These are phyloP conservation scores for Tenthredo scrophulariae DNA, from an alignment of 2,888 invertebrate genomes.

Conservation along the genomic window DNA sequence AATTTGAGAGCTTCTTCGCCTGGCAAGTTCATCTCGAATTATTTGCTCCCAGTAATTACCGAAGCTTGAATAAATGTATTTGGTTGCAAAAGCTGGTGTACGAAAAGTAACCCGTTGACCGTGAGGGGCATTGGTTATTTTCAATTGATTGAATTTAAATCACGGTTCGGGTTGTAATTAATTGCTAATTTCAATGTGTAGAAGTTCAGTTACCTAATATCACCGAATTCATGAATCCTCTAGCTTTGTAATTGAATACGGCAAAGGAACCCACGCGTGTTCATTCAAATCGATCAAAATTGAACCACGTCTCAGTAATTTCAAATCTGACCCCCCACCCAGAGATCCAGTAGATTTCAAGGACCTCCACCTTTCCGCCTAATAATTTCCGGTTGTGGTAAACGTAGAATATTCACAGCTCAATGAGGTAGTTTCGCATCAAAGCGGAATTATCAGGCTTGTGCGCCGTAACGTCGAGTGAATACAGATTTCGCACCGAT, in stretches of 20 bases:
- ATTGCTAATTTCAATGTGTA: slow-evolving; percentile 5
- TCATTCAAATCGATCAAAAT: slow-evolving; percentile 21
- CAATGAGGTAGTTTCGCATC: slow-evolving; percentile 53
- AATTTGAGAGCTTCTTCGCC: neutral
- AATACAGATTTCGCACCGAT: slow-evolving; percentile 52
- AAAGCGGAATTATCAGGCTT: slow-evolving; percentile 53
- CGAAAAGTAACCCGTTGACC: neutral
- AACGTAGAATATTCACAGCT: slow-evolving; percentile 52
- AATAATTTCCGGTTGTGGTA: slow-evolving; percentile 54
- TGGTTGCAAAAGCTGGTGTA: neutral
- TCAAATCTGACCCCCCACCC: slow-evolving; percentile 25
- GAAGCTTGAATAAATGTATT: neutral
- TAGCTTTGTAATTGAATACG: neutral
- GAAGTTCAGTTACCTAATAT: neutral
- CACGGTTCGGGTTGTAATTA: neutral
- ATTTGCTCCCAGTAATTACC: neutral
- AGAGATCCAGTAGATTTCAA: slow-evolving; percentile 38
- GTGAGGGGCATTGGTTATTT: neutral
- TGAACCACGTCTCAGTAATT: slow-evolving; percentile 25
- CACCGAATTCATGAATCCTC: neutral
- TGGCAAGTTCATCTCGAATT: neutral
- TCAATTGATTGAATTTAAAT: neutral
- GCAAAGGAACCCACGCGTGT: neutral
- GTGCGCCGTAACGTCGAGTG: slow-evolving; percentile 41
- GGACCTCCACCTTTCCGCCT: slow-evolving; percentile 27